phyloP scores from a whole-genome alignment of 2,113 vertebrate genomes.

The Neolamprologus fasciatus region DNA sequence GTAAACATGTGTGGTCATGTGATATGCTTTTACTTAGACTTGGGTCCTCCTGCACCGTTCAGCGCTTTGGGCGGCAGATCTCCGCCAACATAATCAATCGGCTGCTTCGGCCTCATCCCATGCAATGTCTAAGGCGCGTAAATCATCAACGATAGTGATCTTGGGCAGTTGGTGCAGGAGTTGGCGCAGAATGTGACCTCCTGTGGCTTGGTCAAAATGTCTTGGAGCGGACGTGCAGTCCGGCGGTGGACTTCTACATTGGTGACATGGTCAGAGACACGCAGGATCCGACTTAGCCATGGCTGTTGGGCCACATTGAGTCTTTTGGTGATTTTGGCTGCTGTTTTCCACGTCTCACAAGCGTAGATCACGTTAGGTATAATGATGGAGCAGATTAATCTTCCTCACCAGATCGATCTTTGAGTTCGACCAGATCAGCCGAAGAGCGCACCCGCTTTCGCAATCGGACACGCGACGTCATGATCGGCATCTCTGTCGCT shows the following conservation, averaged over 20 bases:
- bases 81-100: background rate
- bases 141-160: background rate
- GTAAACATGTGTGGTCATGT: background rate
- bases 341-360: background rate
- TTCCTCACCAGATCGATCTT: background rate
- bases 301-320: background rate
- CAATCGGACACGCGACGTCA: background rate
- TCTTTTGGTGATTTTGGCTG: background rate
- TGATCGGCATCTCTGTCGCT: background rate
- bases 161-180: background rate
- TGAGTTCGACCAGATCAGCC: background rate
- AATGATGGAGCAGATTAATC: background rate
- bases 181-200: background rate
- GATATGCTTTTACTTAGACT: background rate
- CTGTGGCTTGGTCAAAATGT: background rate
- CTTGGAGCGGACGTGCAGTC: accelerated
- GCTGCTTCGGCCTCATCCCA: background rate
- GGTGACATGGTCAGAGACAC: background rate
- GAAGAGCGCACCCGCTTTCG: background rate
- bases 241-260: background rate
- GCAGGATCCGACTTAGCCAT: background rate
- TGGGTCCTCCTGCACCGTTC: background rate
- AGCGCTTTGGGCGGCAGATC: accelerated
- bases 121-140: accelerated
- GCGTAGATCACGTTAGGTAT: background rate